Evolutionary conservation across 2,888 invertebrate genomes (phyloP).

Genomic region (Tillus elongatus): DNA sequence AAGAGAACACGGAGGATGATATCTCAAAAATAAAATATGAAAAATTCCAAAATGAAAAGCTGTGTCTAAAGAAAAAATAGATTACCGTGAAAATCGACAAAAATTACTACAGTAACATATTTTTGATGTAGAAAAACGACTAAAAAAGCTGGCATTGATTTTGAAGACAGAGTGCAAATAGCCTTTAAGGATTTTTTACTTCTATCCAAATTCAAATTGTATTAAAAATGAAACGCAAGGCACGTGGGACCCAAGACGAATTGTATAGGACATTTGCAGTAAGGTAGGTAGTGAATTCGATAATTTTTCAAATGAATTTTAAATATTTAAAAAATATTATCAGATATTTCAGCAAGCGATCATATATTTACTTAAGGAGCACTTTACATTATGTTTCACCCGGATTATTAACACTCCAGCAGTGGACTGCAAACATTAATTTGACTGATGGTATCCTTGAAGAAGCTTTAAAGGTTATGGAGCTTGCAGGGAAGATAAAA

Average conservation of each 20-base stretch:
- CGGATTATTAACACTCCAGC: conserved; percentile 11
- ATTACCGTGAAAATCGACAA: background rate
- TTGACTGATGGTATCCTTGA: conserved; percentile 15
- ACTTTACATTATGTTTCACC: conserved; percentile 16
- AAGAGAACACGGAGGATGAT: background rate
- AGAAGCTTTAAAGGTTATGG: conserved; percentile 16
- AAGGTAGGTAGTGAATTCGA: conserved; percentile 5
- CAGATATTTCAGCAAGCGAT: conserved; percentile 8
- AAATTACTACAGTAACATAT: conserved; percentile 7
- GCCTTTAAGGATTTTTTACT: conserved; percentile 10
- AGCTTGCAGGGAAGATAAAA: conserved; percentile 14
- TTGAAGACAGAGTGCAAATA: conserved; percentile 9
- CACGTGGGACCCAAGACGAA: conserved; percentile 9
- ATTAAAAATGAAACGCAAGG: conserved; percentile 8
- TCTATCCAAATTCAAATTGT: conserved; percentile 9
- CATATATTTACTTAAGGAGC: conserved; percentile 12
- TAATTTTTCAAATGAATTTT: too few relatives aligned
- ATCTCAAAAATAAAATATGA: background rate
- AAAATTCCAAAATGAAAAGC: background rate
- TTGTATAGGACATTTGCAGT: conserved; percentile 11
- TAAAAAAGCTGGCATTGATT: conserved; percentile 5
- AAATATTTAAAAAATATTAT: background rate
- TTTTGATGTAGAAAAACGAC: conserved; percentile 7
- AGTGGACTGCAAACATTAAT: conserved; percentile 14
- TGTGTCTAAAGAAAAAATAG: background rate